Percentiles rank a stretch among this genome's conserved stretches.
Evolutionary conservation across 2,888 invertebrate genomes (phyloP).

Genomic region (Standfussiana lucernea): DNA sequence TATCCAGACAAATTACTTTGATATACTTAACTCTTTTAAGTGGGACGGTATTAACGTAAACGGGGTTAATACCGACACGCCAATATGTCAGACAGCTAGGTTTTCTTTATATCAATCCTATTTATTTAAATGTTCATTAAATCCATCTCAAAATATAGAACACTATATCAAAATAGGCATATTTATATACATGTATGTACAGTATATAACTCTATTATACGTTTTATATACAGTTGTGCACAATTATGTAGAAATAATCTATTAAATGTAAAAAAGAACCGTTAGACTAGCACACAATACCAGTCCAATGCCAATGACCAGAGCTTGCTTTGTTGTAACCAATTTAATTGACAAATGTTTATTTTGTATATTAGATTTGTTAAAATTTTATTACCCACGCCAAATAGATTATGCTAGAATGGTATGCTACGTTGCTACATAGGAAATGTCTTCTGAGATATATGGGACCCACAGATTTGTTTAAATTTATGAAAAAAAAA

Average conservation of each 20-base stretch:
- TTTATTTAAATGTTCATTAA: neutral
- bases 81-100: neutral
- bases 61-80: neutral
- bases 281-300: conserved; percentile 66
- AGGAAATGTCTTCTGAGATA: neutral
- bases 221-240: conserved; percentile 40
- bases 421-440: neutral
- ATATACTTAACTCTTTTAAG: conserved; percentile 34
- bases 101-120: neutral
- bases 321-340: conserved; percentile 55
- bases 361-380: conserved; percentile 33
- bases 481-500: neutral
- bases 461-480: neutral
- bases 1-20: conserved; percentile 50
- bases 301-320: conserved; percentile 69
- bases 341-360: conserved; percentile 57
- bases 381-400: conserved; percentile 18
- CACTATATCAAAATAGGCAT: neutral
- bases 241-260: conserved; percentile 64
- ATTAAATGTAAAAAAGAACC: conserved; percentile 65
- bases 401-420: conserved; percentile 23
- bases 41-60: conserved; percentile 11
- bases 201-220: neutral
- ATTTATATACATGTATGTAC: neutral
- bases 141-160: neutral